Base-by-base conservation (phyloP, 2,113 vertebrate genomes). In the Collichthys lucidus region DNA sequence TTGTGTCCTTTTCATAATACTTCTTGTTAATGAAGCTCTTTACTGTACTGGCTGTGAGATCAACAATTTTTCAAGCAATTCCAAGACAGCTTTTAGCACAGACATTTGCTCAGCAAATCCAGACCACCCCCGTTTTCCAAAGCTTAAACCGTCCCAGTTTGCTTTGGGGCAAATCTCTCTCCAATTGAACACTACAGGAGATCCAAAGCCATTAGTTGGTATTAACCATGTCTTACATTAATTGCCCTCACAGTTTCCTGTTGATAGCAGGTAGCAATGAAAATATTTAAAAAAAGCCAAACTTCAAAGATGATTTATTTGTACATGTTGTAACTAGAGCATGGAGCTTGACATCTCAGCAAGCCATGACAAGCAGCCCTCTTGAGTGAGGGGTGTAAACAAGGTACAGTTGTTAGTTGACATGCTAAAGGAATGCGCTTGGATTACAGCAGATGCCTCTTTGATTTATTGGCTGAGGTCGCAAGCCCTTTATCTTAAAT, bases 381-480 rank as follows among this genome's bases (percentile, higher is more conserved):
- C 74, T 59, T 78, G 79, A 85, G 52, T 19, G 73, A 89, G 57
- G 57, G 44, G 70, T 83, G 88, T 24, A 79, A 86, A 92, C 88
- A 88, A 79, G 88, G 92, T 86, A 82, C 86, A 89, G 91, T 93
- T 90, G 92, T 92, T 87, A 90, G 91, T 75, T 84, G 79, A 91
- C 92, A 92, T 89, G 89, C 88, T 70, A 10, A 74, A 92, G 87
- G 92, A 92, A 93, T 93, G 90, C 77, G 61, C 86, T 92, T 76
- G 79, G 76, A 89, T 92, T 88, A 89, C 83, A 88, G 85, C 65
- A 80, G 77, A 92, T 83, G 89, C 74, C 83, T 63, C 65, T 67
- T 77, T 93, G 89, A 93, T 92, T 90, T 91, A 93, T 91, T 63
- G 85, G 77, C 66, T 49, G 71, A 56, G 82, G 82, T 74, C 12